phyloP scores from a whole-genome alignment of 2,797 vertebrate genomes.

The Strix occidentalis region DNA sequence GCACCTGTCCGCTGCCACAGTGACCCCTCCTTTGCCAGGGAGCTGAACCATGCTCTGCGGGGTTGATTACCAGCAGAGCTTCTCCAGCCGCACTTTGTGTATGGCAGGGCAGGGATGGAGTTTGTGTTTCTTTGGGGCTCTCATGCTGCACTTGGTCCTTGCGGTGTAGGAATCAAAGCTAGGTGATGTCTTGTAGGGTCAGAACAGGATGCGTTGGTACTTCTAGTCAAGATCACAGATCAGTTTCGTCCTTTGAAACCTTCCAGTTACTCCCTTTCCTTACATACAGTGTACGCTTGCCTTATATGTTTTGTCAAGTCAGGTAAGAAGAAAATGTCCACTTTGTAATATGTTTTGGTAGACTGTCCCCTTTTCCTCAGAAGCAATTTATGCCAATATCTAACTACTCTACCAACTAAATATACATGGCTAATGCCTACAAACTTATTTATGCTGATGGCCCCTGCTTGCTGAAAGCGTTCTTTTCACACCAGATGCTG shows the following conservation, averaged over 20 bases:
- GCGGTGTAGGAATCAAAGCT: background rate
- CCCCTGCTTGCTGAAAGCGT: background rate
- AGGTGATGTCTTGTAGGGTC: background rate
- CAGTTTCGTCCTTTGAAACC: background rate
- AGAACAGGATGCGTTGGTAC: background rate
- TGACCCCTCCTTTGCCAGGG: background rate
- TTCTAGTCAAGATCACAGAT: background rate
- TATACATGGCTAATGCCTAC: background rate
- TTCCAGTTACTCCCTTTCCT: background rate
- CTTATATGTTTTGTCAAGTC: background rate
- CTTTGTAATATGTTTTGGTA: background rate
- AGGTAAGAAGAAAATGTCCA: background rate
- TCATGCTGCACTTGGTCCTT: rapidly evolving
- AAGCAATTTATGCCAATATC: slow-evolving; percentile 23
- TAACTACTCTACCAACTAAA: slow-evolving; percentile 31
- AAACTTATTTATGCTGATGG: background rate
- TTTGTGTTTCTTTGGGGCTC: background rate
- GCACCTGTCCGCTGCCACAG: background rate
- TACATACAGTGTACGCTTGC: background rate
- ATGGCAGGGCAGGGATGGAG: background rate
- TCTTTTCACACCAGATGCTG: background rate
- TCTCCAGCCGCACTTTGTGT: background rate
- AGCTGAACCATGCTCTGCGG: background rate
- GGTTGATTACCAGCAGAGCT: background rate
- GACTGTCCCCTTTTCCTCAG: slow-evolving; percentile 14